phyloP scores from a whole-genome alignment of 2,113 vertebrate species.

The Tragulus kanchil region DNA sequence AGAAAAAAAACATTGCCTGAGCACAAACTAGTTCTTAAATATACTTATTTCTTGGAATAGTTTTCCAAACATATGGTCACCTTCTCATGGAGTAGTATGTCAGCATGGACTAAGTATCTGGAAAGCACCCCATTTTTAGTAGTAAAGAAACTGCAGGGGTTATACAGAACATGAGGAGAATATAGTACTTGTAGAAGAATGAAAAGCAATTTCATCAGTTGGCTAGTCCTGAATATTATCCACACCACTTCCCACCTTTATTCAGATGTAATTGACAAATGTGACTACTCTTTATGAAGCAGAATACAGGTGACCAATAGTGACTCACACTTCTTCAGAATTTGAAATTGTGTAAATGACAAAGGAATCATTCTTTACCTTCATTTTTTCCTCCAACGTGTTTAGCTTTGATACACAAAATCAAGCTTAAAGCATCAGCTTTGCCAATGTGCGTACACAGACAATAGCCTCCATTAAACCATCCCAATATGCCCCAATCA shows the following conservation, averaged over 20 bases:
- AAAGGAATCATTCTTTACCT: neutral
- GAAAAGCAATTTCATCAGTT: slow-evolving; percentile 23
- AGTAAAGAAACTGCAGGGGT: slow-evolving; percentile 11
- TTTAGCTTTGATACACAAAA: slow-evolving; percentile 43
- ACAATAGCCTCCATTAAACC: neutral
- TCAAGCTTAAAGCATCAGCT: slow-evolving; percentile 13
- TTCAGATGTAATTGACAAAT: neutral
- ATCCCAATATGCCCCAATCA: neutral
- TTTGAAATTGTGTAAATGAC: neutral
- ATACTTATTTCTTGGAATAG: neutral
- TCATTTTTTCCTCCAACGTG: neutral
- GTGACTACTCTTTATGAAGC: neutral
- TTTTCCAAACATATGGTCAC: neutral
- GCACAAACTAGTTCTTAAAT: slow-evolving; percentile 2
- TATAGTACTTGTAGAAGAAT: neutral
- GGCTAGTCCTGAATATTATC: neutral
- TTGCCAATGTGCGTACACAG: neutral
- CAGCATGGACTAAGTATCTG: neutral
- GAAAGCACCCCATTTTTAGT: neutral
- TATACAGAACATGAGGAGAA: neutral
- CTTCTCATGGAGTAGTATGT: neutral
- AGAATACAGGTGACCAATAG: neutral
- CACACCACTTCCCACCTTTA: neutral
- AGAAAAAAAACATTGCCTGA: neutral
- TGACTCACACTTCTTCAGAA: slow-evolving; percentile 24